Conservation (phyloP, 2,113 vertebrate species). For the Dasyurus viverrinus region DNA sequence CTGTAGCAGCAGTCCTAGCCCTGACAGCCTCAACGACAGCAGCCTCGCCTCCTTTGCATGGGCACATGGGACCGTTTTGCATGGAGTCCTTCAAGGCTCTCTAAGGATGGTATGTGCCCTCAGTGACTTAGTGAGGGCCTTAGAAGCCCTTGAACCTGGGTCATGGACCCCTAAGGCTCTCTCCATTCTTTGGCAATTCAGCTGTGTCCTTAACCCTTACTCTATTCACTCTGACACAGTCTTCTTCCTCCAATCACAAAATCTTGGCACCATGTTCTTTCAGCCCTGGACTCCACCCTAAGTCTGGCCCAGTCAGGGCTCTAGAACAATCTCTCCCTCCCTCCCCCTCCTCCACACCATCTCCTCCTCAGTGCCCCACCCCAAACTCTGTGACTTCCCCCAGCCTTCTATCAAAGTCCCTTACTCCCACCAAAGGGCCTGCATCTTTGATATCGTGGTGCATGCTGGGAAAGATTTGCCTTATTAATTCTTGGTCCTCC, state of each 20-base stretch:
- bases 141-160: neutral
- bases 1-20: rapidly evolving
- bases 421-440: neutral
- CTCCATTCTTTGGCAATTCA: neutral
- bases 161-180: neutral
- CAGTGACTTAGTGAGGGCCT: neutral
- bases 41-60: neutral
- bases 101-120: neutral
- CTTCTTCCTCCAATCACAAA: neutral
- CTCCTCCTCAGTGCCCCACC: neutral
- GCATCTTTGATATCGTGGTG: neutral
- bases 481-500: neutral
- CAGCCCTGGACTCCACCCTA: neutral
- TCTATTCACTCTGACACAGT: neutral
- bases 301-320: neutral
- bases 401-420: neutral
- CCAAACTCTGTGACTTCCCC: neutral
- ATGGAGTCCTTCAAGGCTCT: neutral
- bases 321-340: neutral
- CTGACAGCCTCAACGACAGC: neutral
- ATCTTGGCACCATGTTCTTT: neutral
- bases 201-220: neutral
- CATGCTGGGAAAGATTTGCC: neutral
- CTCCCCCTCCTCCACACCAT: neutral
- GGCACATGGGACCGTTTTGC: neutral